Evolutionary conservation across 2,888 invertebrate genomes (phyloP), one percentile per base, ranked within the genome.

Genomic region (Matsumyia berberina): DNA sequence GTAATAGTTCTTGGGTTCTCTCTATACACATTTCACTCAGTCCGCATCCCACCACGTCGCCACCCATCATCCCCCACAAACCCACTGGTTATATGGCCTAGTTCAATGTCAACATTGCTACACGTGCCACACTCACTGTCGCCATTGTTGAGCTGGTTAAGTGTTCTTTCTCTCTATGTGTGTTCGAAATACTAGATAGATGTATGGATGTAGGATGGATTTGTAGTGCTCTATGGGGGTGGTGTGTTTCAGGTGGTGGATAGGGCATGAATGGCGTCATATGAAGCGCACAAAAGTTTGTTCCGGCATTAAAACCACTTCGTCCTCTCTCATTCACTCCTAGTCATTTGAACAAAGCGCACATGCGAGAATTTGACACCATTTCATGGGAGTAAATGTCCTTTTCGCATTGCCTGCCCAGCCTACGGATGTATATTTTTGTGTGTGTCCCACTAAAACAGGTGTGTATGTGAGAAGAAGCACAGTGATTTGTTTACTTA

Each of bases 101-200:
- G 86, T 86, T 82, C 81, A 86, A 86, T 86, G 86, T 86, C 81
- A 82, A 77, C 81, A 79, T 77, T 76, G 77, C 76, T 86, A 82
- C 86, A 86, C 86, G 82, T 82, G 86, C 82, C 86, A 82, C 86
- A 77, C 81, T 82, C 77, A 74, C 85, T 85, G 85, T 80, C 85
- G 85, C 85, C 85, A 80, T 76, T 85, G 85, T 85, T 85, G 74
- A 80, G 80, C 80, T 85, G 85, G 85, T 85, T 80, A 85, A 80
- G 85, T 85, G 74, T 69, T 66, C 31, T 70, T 57, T 70, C 58
- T 55, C 67, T 62, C 69, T 70, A 24, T 79, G 62, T 78, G 55
- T 57, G 74, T 64, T 12, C n/a, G 72, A 11, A 8, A 51, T 44
- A n/a, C 39, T 35, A 49, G 44, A 76, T 70, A 55, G 19, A 49